Evolutionary conservation across 1,140 invertebrate species (phyloP).

Genomic region (Pseudoatta argentina): DNA sequence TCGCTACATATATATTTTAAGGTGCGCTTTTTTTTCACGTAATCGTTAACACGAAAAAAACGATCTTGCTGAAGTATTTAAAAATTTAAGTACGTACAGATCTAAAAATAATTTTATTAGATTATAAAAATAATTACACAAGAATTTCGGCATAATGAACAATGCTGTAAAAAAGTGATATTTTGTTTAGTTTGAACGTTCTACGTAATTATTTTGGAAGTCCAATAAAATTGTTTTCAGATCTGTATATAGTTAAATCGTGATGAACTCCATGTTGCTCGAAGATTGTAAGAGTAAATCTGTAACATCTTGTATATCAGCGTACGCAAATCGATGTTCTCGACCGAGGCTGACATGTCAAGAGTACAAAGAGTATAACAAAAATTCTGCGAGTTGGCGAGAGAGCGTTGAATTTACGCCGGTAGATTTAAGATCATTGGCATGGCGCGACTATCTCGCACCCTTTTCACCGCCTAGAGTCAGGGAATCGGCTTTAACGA

Average conservation of each 20-base stretch:
- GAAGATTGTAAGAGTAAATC: neutral
- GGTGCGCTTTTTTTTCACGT: neutral
- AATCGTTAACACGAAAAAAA: too few relatives aligned
- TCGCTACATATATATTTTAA: too few relatives aligned
- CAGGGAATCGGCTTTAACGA: slow-evolving; percentile 54
- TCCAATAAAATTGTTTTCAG: too few relatives aligned
- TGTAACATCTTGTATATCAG: neutral
- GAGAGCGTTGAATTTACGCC: slow-evolving; percentile 26
- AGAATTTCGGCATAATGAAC: too few relatives aligned
- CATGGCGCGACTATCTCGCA: slow-evolving; percentile 31
- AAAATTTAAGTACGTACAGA: too few relatives aligned
- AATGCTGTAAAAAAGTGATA: too few relatives aligned
- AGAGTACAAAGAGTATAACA: slow-evolving; percentile 3
- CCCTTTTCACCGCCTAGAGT: slow-evolving; percentile 54
- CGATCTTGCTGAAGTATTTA: too few relatives aligned
- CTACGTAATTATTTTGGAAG: too few relatives aligned
- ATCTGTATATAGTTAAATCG: neutral
- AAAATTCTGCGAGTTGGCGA: neutral
- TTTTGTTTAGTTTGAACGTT: too few relatives aligned
- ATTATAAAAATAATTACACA: too few relatives aligned
- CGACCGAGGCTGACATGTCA: neutral
- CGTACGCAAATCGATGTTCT: neutral
- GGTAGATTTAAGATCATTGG: slow-evolving; percentile 40
- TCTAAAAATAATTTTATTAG: too few relatives aligned
- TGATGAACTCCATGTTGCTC: neutral